Conservation (phyloP, 2,113 vertebrate genomes). For the Rhabdornis inornatus region DNA sequence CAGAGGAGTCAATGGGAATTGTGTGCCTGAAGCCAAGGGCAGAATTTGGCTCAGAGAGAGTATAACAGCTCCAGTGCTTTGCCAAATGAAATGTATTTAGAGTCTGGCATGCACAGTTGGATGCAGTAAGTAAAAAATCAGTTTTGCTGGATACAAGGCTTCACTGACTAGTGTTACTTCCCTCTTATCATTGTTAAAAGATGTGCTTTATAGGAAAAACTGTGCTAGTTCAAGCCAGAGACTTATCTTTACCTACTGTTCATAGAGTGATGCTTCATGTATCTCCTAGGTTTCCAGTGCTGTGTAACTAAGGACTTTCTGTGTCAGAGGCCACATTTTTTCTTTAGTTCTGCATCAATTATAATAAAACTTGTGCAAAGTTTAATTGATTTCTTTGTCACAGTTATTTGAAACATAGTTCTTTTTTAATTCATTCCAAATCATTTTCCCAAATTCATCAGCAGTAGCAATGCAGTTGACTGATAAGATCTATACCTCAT, state of each 20-base stretch:
- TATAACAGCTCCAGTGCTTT: conserved; percentile 36
- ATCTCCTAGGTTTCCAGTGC: background rate
- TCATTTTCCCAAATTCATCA: background rate
- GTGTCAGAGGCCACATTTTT: background rate
- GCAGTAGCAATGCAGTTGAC: background rate
- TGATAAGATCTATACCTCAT: background rate
- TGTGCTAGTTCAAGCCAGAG: background rate
- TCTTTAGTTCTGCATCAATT: background rate
- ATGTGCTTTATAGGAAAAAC: background rate
- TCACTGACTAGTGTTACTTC: conserved; percentile 11
- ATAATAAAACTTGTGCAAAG: background rate
- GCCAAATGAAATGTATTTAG: conserved; percentile 66
- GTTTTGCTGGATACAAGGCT: conserved; percentile 6
- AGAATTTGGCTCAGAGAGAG: conserved; percentile 48
- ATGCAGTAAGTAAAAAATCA: conserved; percentile 56
- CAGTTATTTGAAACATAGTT: background rate
- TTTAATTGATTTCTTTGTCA: conserved; percentile 10
- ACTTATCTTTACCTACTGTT: background rate
- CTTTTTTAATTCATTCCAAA: background rate
- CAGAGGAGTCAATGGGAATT: conserved; percentile 52
- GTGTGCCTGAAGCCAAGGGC: conserved; percentile 49
- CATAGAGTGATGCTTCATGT: background rate
- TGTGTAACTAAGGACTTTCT: background rate
- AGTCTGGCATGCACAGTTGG: conserved; percentile 60
- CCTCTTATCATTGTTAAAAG: conserved; percentile 27